Percentiles rank a stretch among this genome's conserved stretches.
Conservation (phyloP, 2,888 invertebrate genomes). For the Merodon equestris region DNA sequence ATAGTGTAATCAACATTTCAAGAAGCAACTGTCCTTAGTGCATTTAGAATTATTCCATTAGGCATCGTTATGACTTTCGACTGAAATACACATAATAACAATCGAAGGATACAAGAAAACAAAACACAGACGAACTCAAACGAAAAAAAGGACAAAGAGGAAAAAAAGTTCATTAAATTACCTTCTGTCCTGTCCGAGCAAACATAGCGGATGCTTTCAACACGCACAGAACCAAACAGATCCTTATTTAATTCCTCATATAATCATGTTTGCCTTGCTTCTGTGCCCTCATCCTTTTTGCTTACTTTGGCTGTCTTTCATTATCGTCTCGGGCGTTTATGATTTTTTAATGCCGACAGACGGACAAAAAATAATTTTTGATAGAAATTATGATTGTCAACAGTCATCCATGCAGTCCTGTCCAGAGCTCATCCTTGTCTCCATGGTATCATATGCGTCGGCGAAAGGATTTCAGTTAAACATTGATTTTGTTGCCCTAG, state of each 20-base stretch:
- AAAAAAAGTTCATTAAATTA: slow-evolving; percentile 51
- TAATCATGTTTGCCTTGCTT: too few species aligned
- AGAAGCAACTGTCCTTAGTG: slow-evolving; percentile 7
- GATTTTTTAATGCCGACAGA: slow-evolving; percentile 35
- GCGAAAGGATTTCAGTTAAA: too few species aligned
- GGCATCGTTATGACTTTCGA: slow-evolving; percentile 21
- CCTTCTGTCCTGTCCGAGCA: slow-evolving; percentile 32
- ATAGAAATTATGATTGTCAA: slow-evolving; percentile 1
- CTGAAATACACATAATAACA: too few species aligned
- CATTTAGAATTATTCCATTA: slow-evolving; percentile 47
- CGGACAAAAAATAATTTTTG: slow-evolving; percentile 10
- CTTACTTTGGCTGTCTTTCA: slow-evolving; percentile 15
- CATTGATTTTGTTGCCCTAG: too few species aligned
- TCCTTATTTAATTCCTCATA: too few species aligned
- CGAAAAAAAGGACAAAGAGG: slow-evolving; percentile 15
- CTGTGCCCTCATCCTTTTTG: too few species aligned
- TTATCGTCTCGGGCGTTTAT: slow-evolving; percentile 28
- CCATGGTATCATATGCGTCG: too few species aligned
- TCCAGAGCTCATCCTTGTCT: too few species aligned
- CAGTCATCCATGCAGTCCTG: too few species aligned
- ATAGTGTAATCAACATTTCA: slow-evolving; percentile 2
- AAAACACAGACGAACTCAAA: neutral
- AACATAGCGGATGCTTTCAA: slow-evolving; percentile 9
- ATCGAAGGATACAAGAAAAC: too few species aligned
- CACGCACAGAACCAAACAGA: too few species aligned